phyloP scores from a whole-genome alignment of 2,797 vertebrate genomes.

The Acropternis orthonyx region DNA sequence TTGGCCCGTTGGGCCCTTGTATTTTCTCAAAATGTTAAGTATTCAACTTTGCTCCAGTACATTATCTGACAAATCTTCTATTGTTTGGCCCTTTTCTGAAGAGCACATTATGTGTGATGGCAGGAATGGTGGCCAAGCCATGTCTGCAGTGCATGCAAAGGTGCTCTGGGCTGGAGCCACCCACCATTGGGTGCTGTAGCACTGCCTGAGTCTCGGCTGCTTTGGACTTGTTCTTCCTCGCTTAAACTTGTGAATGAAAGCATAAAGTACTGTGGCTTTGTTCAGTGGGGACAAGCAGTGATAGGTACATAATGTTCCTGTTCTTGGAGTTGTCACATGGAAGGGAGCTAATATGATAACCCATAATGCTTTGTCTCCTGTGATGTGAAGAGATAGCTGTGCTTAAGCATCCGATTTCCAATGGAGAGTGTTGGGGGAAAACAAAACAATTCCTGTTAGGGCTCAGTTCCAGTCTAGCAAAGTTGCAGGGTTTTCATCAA shows the following conservation, averaged over 20 bases:
- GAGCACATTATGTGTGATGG: neutral
- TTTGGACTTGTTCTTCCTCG: neutral
- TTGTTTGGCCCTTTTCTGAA: slow-evolving; percentile 32
- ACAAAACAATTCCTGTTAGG: neutral
- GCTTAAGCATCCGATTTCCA: neutral
- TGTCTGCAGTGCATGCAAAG: neutral
- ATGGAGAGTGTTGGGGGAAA: neutral
- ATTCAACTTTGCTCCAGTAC: slow-evolving; percentile 10
- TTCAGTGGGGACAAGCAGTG: neutral
- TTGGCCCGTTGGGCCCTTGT: neutral
- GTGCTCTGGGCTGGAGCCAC: neutral
- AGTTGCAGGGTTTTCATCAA: slow-evolving; percentile 8
- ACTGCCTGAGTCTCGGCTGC: neutral
- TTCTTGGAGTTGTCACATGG: neutral
- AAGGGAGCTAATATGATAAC: neutral
- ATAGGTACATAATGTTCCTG: neutral
- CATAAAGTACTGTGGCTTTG: neutral
- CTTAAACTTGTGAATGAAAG: neutral
- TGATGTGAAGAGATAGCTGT: neutral
- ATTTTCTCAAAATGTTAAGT: slow-evolving; percentile 40
- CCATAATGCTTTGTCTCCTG: neutral
- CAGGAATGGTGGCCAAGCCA: accelerated
- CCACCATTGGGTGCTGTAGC: neutral
- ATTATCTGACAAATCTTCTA: slow-evolving; percentile 29
- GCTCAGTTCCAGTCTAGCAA: neutral